Percentiles rank a stretch among this genome's conserved stretches.
These are phyloP conservation scores for Thomomys bottae DNA, from an alignment of 2,113 vertebrate genomes.

Conservation along the genomic window DNA sequence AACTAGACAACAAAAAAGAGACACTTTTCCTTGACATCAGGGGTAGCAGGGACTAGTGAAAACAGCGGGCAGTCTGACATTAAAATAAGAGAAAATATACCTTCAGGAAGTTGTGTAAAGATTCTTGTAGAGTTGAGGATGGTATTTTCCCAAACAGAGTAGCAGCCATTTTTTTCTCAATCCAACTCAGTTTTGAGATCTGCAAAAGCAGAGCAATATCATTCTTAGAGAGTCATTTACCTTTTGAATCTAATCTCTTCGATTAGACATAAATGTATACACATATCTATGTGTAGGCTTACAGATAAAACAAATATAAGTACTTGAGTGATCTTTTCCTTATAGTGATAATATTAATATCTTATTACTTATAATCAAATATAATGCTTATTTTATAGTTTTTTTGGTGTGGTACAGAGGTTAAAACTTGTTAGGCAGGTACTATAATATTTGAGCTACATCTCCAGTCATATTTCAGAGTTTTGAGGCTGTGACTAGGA, in stretches of 20 bases:
- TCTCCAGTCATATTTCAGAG: not conserved
- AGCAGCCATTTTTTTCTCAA: conserved; percentile 96
- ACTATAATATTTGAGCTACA: too few species aligned
- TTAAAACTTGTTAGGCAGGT: too few species aligned
- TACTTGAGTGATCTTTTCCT: not conserved
- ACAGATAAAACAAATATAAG: not conserved
- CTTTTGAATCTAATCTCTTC: conserved; percentile 15
- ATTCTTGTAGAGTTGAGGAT: conserved; percentile 92
- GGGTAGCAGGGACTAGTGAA: not conserved
- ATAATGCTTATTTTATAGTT: too few species aligned
- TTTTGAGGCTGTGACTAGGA: not conserved
- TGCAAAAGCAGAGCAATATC: conserved; percentile 75
- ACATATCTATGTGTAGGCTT: not conserved
- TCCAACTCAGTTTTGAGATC: conserved; percentile 95
- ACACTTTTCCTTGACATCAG: not conserved
- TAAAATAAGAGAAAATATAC: conserved; percentile 81
- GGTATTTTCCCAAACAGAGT: conserved; percentile 94
- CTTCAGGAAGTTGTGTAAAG: conserved; percentile 94
- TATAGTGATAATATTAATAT: not conserved
- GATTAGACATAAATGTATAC: not conserved
- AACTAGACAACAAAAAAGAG: not conserved
- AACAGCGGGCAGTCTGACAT: not conserved
- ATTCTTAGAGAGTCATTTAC: not conserved
- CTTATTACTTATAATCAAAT: not conserved
- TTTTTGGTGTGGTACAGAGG: too few species aligned